Conservation (phyloP, 35 echinoderm and acorn worm species). For the Heliocidaris erythrogramma region DNA sequence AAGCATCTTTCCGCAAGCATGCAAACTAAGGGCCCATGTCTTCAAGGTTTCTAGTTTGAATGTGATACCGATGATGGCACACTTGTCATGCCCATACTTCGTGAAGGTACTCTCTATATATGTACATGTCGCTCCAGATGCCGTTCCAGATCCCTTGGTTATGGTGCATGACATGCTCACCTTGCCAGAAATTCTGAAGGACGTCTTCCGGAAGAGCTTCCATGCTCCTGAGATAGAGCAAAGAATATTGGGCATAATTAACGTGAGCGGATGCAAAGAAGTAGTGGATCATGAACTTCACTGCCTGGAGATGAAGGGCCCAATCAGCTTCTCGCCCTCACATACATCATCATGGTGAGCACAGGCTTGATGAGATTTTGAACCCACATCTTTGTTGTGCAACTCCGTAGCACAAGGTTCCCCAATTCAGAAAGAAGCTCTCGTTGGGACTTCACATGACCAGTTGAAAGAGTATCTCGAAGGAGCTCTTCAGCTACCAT, state of each 20-base stretch:
- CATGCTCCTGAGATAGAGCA: constrained; percentile 48
- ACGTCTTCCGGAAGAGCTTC: constrained; percentile 46
- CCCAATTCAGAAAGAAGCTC: constrained; percentile 38
- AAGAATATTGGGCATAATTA: constrained; percentile 51
- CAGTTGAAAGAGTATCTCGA: not conserved
- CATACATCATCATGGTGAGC: too few relatives aligned
- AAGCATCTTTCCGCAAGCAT: too few relatives aligned
- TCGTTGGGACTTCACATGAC: constrained; percentile 34
- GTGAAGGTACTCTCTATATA: constrained; percentile 62
- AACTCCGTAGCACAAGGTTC: not conserved
- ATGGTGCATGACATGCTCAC: too few relatives aligned
- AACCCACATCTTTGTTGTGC: constrained; percentile 64
- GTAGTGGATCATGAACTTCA: constrained; percentile 53
- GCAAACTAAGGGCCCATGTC: constrained; percentile 51
- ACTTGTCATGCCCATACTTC: constrained; percentile 46
- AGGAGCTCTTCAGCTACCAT: constrained; percentile 47
- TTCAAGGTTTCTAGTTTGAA: constrained; percentile 68
- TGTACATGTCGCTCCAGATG: too few relatives aligned
- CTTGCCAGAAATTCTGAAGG: constrained; percentile 38
- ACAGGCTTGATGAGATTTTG: too few relatives aligned
- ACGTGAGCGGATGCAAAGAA: constrained; percentile 63
- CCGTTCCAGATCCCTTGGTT: constrained; percentile 36
- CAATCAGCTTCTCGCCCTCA: too few relatives aligned
- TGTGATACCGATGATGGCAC: constrained; percentile 71
- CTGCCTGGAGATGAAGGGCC: too few relatives aligned